These are phyloP conservation scores for Julus scanicus DNA, from an alignment of 2,888 invertebrate species.

Conservation along the genomic window DNA sequence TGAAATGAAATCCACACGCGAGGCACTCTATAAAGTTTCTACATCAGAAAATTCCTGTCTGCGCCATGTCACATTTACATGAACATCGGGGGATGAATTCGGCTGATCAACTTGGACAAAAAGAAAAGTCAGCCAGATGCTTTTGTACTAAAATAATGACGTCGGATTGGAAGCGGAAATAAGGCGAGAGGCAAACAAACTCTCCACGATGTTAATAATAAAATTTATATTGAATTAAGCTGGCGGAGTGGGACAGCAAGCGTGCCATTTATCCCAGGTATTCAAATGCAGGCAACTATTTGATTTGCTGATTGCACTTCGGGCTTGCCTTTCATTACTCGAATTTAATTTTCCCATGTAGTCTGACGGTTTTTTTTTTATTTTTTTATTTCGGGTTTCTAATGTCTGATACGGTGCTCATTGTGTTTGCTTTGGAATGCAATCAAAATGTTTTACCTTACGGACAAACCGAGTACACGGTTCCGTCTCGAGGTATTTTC, in stretches of 20 bases:
- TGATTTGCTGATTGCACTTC: constrained; percentile 32
- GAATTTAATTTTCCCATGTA: constrained; percentile 20
- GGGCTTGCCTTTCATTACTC: constrained; percentile 27
- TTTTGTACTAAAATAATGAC: constrained; percentile 15
- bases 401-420: neutral
- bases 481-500: constrained; percentile 4
- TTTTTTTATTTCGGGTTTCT: neutral
- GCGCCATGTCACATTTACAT: neutral
- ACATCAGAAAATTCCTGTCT: constrained; percentile 39
- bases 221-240: constrained; percentile 23
- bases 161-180: neutral
- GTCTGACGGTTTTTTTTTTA: neutral
- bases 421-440: constrained; percentile 34
- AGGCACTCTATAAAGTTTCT: constrained; percentile 24
- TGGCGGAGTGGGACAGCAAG: neutral
- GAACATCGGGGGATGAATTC: neutral
- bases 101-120: neutral
- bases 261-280: constrained; percentile 19
- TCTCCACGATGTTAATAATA: constrained; percentile 3
- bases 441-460: constrained; percentile 30
- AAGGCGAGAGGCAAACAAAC: constrained; percentile 19
- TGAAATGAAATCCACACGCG: constrained; percentile 30
- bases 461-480: neutral
- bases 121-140: neutral
- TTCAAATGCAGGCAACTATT: constrained; percentile 34